Conservation (phyloP, 1,140 invertebrate species). For the Planococcus citri region DNA sequence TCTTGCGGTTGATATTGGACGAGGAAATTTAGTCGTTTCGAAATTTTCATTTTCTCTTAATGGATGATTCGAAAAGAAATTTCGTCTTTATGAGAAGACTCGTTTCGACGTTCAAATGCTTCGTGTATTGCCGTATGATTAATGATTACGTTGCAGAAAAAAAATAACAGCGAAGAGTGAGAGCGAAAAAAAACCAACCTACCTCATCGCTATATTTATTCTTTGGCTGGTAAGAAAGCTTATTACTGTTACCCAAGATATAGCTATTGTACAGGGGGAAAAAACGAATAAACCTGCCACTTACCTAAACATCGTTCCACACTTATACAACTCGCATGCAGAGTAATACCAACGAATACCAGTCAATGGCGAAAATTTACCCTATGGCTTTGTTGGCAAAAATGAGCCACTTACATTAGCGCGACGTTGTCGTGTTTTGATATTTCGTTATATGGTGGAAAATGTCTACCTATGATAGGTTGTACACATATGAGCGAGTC, state of each 20-base stretch:
- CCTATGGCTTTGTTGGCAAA: neutral
- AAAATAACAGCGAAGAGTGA: too few species aligned
- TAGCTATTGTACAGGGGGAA: neutral
- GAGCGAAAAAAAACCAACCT: too few species aligned
- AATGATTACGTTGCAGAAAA: too few species aligned
- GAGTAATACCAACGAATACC: neutral
- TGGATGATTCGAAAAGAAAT: too few species aligned
- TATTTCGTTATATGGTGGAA: neutral
- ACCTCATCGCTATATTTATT: neutral
- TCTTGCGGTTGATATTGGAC: too few species aligned
- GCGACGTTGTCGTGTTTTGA: neutral
- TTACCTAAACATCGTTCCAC: neutral
- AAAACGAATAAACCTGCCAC: neutral
- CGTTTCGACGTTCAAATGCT: too few species aligned
- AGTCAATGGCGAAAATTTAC: neutral
- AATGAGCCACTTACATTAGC: slow-evolving; percentile 2
- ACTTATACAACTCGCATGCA: neutral
- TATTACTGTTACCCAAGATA: neutral
- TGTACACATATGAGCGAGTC: too few species aligned
- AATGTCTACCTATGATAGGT: too few species aligned
- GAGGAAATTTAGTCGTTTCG: too few species aligned
- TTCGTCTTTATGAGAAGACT: too few species aligned
- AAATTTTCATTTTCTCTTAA: too few species aligned
- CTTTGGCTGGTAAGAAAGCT: neutral
- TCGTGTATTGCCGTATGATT: too few species aligned